Base-by-base conservation (phyloP, 2,113 vertebrate genomes). In the Machaerirhynchus nigripectus region DNA sequence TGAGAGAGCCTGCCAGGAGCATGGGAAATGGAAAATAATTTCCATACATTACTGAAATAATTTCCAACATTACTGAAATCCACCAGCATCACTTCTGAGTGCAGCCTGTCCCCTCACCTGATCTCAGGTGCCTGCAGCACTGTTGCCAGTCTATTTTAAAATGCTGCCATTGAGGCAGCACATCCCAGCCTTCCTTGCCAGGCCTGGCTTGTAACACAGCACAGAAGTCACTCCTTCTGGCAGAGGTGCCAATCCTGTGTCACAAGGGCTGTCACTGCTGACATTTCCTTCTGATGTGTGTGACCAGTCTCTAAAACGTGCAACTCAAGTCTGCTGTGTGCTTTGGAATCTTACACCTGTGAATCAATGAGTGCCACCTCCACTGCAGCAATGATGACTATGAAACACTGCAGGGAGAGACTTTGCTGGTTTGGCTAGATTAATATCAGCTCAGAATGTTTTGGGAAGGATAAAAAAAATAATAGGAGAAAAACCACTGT, bases 121-220 rank as follows among this genome's bases (percentile, higher is more conserved):
- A 11, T 47, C 52, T 56, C 81, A 68, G 31, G 19, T 3, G 9
- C 33, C 76, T 53, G 49, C 30, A 74, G 27, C 55, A 64, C 24
- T 33, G 3, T 1, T n/a, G 26, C 14, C 46, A 0, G 1, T 13
- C 31, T 44, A 2, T 89, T 87, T 78, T 19, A 56, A 65, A 64
- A 15, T 7, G 15, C 7, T 10, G 3, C 21, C 24, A 5, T 2
- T 0, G 8, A 13, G 0, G 2, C 23, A 78, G 26, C n/a, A 24
- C 3, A 1, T 21, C 44, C 4, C 56, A 50, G 46, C 27, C 15
- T 49, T 40, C 52, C 87, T 37, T 46, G 5, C 53, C 57, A n/a
- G 46, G 14, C 19, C 24, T 67, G 61, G 11, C 28, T 60, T 39
- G 35, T 28, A 55, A 10, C 52, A 37, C 12, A 52, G 30, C 83